These are phyloP conservation scores for Nerophis lumbriciformis DNA, from an alignment of 2,113 vertebrate genomes.

Conservation along the genomic window DNA sequence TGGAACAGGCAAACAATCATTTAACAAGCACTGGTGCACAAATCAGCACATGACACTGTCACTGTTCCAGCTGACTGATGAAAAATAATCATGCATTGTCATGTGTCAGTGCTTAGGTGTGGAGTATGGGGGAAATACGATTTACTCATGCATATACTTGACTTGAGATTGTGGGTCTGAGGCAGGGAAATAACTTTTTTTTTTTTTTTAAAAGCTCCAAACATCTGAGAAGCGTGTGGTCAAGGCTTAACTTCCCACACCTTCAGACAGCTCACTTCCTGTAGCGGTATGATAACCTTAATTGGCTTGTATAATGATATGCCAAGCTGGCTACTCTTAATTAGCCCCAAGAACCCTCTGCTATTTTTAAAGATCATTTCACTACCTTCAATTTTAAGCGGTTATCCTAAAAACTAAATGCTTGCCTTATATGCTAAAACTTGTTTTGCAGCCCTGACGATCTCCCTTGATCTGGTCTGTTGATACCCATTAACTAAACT, in stretches of 20 bases:
- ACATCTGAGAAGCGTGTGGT: background rate
- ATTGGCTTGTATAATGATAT: slow-evolving; percentile 7
- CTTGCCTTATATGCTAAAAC: background rate
- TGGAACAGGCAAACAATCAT: too few species aligned
- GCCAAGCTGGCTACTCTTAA: slow-evolving; percentile 4
- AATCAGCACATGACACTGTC: too few species aligned
- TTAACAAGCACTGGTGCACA: too few species aligned
- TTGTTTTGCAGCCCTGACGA: background rate
- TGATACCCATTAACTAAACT: background rate
- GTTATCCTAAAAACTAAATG: background rate
- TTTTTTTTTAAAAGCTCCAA: background rate
- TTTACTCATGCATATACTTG: too few species aligned
- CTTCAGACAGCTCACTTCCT: background rate
- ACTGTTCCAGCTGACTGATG: too few species aligned
- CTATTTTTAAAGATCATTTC: slow-evolving; percentile 3
- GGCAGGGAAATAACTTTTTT: background rate
- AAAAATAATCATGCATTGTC: too few species aligned
- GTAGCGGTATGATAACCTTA: slow-evolving; percentile 1
- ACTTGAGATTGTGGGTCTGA: too few species aligned
- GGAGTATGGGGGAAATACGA: too few species aligned
- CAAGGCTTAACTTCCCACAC: background rate
- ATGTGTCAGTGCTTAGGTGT: too few species aligned
- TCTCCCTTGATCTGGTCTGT: background rate
- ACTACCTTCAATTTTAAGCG: background rate
- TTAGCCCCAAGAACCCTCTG: slow-evolving; percentile 3